Conservation (phyloP, 2,113 vertebrate species). For the Microcebus murinus region DNA sequence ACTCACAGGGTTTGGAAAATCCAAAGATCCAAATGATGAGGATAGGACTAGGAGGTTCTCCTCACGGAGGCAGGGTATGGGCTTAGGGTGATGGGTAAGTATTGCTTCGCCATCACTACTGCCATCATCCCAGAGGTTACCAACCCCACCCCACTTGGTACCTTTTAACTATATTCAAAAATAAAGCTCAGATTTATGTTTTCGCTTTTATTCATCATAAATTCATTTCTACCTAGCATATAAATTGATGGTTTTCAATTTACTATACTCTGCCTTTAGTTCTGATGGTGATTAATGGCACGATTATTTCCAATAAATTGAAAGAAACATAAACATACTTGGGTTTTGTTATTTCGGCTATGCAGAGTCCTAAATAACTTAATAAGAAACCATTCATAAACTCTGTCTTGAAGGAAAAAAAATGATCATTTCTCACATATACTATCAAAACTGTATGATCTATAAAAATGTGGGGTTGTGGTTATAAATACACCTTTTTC, state of each 20-base stretch:
- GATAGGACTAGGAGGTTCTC: not conserved
- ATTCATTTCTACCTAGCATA: not conserved
- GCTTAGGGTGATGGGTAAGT: not conserved
- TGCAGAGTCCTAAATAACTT: not conserved
- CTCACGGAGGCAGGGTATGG: not conserved
- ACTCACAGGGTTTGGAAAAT: not conserved
- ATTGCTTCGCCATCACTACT: not conserved
- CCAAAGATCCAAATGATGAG: not conserved
- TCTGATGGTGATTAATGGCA: not conserved
- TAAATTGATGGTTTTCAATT: not conserved
- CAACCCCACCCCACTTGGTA: not conserved
- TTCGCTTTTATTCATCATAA: not conserved
- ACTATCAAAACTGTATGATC: not conserved
- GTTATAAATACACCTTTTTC: not conserved
- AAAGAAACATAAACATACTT: not conserved
- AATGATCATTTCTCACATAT: not conserved
- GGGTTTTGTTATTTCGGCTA: conserved; percentile 8
- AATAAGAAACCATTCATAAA: conserved; percentile 22
- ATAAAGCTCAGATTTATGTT: not conserved
- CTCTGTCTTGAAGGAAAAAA: not conserved
- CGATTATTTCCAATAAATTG: conserved; percentile 3
- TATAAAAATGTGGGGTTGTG: not conserved
- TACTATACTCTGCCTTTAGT: not conserved
- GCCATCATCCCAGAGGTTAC: not conserved
- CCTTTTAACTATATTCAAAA: not conserved